Evolutionary conservation across 2,113 vertebrate species (phyloP), one percentile per base, ranked within the genome.

Genomic region (Condylura cristata): DNA sequence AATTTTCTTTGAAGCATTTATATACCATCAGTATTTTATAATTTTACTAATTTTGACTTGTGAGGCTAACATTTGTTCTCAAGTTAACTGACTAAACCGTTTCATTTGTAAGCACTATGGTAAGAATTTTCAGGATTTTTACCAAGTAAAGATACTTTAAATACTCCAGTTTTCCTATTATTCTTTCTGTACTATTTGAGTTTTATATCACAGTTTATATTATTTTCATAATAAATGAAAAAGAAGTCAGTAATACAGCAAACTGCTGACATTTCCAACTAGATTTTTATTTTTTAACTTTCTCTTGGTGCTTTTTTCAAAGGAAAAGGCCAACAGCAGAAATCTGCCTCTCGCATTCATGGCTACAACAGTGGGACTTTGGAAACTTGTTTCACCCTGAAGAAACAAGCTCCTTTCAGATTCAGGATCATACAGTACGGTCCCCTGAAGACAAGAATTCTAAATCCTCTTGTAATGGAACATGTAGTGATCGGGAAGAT

Each of bases 291-390:
- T 53, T 56, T 58, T 86, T 24, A 83, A 5, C 86, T 37, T 95
- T 72, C 81, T 9, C 39, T 30, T 56, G 53, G 4, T 70, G 22
- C 32, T 93, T 94, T 93, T 75, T 63, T 89, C 10, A 1, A 97
- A 99, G 99, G 98, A 98, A 99, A 96, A 98, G 99, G 68, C 99
- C 98, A 93, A 99, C 98, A 24, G 99, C 99, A 6, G 98, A 99
- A 0, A 99, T 98, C 91, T 99, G 99, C 76, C 98, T 99, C 90
- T 98, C 98, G 71, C 99, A 99, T 91, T 99, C 98, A 2, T 99
- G 99, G 99, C 93, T 99, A 68, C 99, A 99, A 97, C 98, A 99
- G 46, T 98, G 95, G 95, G 98, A 98, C 48, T 97, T 98, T 89
- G 60, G 96, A 58, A 92, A 97, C 96, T 3, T 98, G 97, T 74